These are phyloP conservation scores for Nomada hirtipes DNA, from an alignment of 2,888 invertebrate species.

Conservation along the genomic window DNA sequence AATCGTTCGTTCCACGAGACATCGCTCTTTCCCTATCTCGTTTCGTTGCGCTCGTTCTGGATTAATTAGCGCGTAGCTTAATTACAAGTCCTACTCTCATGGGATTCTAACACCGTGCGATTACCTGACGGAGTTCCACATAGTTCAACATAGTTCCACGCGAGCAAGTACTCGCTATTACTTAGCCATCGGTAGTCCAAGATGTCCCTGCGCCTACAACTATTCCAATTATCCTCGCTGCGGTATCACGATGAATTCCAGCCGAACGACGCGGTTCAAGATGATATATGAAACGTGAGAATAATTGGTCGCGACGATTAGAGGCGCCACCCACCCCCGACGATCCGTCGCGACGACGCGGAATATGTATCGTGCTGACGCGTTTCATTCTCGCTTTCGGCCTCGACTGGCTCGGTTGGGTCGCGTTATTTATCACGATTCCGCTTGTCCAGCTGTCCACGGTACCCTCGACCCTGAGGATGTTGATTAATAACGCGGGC, in stretches of 20 bases:
- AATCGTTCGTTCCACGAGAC: neutral
- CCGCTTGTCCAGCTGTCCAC: constrained; percentile 65
- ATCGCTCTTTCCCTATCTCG: constrained; percentile 6
- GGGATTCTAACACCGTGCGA: no score
- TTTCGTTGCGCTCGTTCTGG: constrained; percentile 7
- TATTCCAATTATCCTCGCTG: constrained; percentile 38
- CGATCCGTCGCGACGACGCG: neutral
- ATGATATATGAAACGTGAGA: constrained; percentile 44
- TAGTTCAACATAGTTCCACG: constrained; percentile 14
- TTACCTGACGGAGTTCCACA: neutral
- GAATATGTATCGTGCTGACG: constrained; percentile 11
- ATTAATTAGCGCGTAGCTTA: constrained; percentile 29
- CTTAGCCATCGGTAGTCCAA: no score
- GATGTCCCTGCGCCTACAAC: neutral
- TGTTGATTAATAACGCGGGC: constrained; percentile 77
- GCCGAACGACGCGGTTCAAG: constrained; percentile 18
- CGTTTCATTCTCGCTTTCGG: constrained; percentile 66
- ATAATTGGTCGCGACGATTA: constrained; percentile 47
- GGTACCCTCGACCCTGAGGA: constrained; percentile 60
- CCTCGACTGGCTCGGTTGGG: constrained; percentile 59
- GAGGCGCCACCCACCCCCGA: neutral
- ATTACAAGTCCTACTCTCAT: constrained; percentile 1
- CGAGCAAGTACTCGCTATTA: neutral
- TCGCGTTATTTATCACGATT: constrained; percentile 73
- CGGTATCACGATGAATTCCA: constrained; percentile 45